Evolutionary conservation across 2,113 vertebrate species (phyloP), one percentile per base, ranked within the genome.

Genomic region (Archocentrus centrarchus): DNA sequence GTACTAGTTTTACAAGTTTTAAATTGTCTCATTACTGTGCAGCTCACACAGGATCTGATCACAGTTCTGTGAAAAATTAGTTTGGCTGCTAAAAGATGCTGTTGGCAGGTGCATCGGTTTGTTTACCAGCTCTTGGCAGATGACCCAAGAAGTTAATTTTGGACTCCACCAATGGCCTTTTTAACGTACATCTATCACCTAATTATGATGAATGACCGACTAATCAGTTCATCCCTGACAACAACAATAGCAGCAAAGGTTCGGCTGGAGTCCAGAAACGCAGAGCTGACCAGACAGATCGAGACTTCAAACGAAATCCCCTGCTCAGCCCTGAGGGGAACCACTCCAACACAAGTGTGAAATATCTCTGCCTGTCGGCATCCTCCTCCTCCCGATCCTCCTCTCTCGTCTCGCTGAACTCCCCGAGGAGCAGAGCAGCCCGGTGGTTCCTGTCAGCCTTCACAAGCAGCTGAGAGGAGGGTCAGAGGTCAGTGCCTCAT

Each of bases 401-500:
- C 17, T 57, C 39, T 15, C 35, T 44, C 11, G 3, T 86, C 17
- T 62, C 39, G 6, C 50, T 62, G 39, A 79, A 20, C 75, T 84
- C 88, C 77, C 82, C 0, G 32, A 62, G 80, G 89, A 87, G 50
- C 75, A 22, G 57, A 78, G 77, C 55, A 30, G 85, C 60, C 27
- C 47, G 75, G 61, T 86, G 88, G 88, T 47, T 64, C 60, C 79
- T 66, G 81, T 88, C 89, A 89, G 89, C 75, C 66, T 81, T 68
- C 84, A 86, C 53, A 80, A 78, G 84, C 66, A 81, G 83, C 83
- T 47, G 15, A 24, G 59, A 41, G 68, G 75, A 53, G 77, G 82
- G 84, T 89, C 84, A 83, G 58, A 75, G 93, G 86, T 89, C 79
- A 60, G 20, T 2, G 82, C 68, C 81, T 83, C 85, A 85, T 83